Conservation (phyloP, 1,140 invertebrate genomes). For the Drosophila setifemur region DNA sequence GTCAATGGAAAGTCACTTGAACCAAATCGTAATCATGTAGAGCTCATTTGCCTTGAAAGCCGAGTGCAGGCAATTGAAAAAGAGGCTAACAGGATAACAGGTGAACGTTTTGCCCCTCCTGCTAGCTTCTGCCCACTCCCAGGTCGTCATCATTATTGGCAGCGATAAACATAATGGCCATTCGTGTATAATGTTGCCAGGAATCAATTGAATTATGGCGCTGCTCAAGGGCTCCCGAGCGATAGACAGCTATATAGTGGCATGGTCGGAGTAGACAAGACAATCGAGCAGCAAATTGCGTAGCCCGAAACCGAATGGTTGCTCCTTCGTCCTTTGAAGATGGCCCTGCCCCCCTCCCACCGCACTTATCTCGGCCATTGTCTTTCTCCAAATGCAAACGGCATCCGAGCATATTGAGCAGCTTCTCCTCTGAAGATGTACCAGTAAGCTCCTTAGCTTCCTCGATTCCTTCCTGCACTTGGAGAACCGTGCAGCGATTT, state of each 20-base stretch:
- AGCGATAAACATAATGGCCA: slow-evolving; percentile 63
- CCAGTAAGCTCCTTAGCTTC: slow-evolving; percentile 42
- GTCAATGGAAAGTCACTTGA: slow-evolving; percentile 55
- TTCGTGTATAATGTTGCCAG: slow-evolving; percentile 62
- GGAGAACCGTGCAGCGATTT: no score
- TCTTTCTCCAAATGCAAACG: slow-evolving; percentile 36
- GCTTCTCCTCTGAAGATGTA: neutral
- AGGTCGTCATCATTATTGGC: slow-evolving; percentile 50
- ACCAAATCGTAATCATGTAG: slow-evolving; percentile 74
- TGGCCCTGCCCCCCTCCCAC: neutral
- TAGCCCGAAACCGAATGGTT: slow-evolving; percentile 68
- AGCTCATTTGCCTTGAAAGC: slow-evolving; percentile 66
- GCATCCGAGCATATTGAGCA: slow-evolving; percentile 36
- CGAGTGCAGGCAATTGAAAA: slow-evolving; percentile 65
- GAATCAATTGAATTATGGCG: slow-evolving; percentile 76
- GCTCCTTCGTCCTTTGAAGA: neutral
- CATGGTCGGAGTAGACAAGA: slow-evolving; percentile 35
- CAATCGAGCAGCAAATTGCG: slow-evolving; percentile 79
- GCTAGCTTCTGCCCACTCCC: no score
- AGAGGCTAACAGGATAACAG: slow-evolving; percentile 63
- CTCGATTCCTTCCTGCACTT: neutral
- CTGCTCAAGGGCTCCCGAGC: slow-evolving; percentile 33
- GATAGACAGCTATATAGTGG: slow-evolving; percentile 11
- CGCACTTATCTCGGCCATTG: slow-evolving; percentile 25
- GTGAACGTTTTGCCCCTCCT: neutral